Base-by-base conservation (phyloP, 1,140 invertebrate genomes). In the Apocrypta bakeri region DNA sequence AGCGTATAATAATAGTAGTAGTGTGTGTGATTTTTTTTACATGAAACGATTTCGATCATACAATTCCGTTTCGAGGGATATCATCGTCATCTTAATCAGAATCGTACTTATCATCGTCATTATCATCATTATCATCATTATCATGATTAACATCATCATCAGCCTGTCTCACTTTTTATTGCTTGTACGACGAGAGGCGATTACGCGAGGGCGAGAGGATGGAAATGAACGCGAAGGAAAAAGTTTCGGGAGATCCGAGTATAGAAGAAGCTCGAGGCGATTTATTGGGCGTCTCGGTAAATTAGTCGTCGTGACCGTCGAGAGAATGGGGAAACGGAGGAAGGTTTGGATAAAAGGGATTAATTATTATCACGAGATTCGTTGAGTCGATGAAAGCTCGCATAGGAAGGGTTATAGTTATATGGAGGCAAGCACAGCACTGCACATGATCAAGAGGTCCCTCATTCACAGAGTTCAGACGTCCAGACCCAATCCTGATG, bases 401-500 rank as follows among this genome's bases (percentile, higher is more conserved):
- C 61, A 37, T 72, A 24, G 63, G 31, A 24, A 74, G 56, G 79
- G 9, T 74, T 66, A 8, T 7, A 1, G 37, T 21, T 68, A 56
- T 37, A 81, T 24, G 69, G 12, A 29, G 3, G n/a, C 14, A 25
- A 81, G 82, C 79, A 29, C 69, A 33, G 69, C 27, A 71, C 69
- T 25, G 29, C 69, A 29, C 69, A 8, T 61, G 24, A 63, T 2
- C 37, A 14, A 63, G 61, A n/a, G 42, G 56, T 9, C 56, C 21
- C 80, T 89, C 87, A 92, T 72, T 92, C 91, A 83, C 91, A 92
- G 63, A 90, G 86, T 61, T 92, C 91, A 73, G 82, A 87, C 85
- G 87, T 85, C 91, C 91, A 92, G 56, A 88, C 86, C 91, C 91
- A 92, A 9, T 92, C 91, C 77, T 91, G 91, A 76, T 91, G 90